These are phyloP conservation scores for Diaphora mendica DNA, from an alignment of 2,888 invertebrate species.

Conservation along the genomic window DNA sequence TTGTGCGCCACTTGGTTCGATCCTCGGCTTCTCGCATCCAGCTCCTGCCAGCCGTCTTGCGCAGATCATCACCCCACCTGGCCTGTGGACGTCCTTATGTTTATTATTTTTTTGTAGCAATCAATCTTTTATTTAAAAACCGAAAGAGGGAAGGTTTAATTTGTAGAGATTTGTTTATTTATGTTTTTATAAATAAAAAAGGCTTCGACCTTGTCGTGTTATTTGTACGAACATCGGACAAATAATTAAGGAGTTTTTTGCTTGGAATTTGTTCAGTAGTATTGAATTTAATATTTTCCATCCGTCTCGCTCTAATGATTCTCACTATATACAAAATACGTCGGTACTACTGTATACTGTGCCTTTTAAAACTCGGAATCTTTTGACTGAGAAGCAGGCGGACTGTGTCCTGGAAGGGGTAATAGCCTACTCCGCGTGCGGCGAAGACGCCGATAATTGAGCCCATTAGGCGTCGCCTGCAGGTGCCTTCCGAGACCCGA, in stretches of 20 bases:
- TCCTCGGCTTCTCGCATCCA: too few relatives aligned
- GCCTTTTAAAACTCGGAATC: constrained; percentile 44
- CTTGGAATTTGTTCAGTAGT: background rate
- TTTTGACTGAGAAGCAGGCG: constrained; percentile 61
- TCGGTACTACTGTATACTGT: constrained; percentile 37
- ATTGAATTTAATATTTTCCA: constrained; percentile 11
- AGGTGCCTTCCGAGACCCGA: constrained; percentile 63
- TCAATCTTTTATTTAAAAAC: background rate
- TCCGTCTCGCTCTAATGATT: constrained; percentile 41
- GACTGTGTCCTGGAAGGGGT: constrained; percentile 56
- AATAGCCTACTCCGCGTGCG: constrained; percentile 71
- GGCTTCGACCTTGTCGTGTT: background rate
- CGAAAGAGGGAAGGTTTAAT: background rate
- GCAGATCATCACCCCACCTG: too few relatives aligned
- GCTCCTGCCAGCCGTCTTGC: too few relatives aligned
- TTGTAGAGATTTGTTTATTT: background rate
- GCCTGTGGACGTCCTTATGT: too few relatives aligned
- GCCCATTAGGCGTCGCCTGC: constrained; percentile 75
- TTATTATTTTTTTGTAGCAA: background rate
- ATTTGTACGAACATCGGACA: background rate
- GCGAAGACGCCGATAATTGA: constrained; percentile 77
- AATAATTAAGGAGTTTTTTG: background rate
- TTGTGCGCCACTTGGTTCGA: too few relatives aligned
- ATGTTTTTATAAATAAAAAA: background rate
- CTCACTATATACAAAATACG: constrained; percentile 38